Evolutionary conservation across 2,113 vertebrate genomes (phyloP), one percentile per base, ranked within the genome.

Genomic region (Prietella phreatophila): DNA sequence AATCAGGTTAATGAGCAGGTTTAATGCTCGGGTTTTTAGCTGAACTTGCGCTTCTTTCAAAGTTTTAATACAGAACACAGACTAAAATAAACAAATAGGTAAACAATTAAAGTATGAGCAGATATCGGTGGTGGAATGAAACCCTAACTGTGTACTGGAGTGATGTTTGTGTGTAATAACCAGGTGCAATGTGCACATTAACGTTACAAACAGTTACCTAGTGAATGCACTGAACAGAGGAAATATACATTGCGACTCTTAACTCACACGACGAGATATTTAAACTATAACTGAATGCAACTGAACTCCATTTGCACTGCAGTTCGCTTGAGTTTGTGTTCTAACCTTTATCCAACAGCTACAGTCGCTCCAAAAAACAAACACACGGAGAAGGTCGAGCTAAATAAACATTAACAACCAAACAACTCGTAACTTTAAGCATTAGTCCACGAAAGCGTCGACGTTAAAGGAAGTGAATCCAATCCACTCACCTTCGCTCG

Each of bases 401-500:
- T 73, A 73, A 25, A 36, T 42, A 33, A 19, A n/a, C n/a, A n/a
- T n/a, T 6, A 36, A 6, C 1, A 19, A 65, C 13, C 2, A 65
- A 65, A 65, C 36, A 36, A 30, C 25, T 27, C n/a, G 1, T 20
- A 58, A 30, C 10, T 58, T 25, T 33, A 39, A 25, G 4, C 19
- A 55, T 75, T 9, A 36, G 6, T 53, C 42, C 3, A 33, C 17
- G 27, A 22, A 42, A 39, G 8, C 13, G 22, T 19, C 76, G 14
- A 55, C 47, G 58, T 27, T 50, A 39, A 76, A 81, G 17, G 22
- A 73, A 85, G 42, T 60, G 13, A 82, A 76, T n/a, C 36, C 36
- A 84, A 76, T n/a, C 36, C 47, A 84, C 91, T 91, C 90, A 92
- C 91, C 91, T 91, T 90, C 50, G 67, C 53, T 91, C 91, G 36